Evolutionary conservation across 2,113 vertebrate species (phyloP).

Genomic region (Thomomys bottae): DNA sequence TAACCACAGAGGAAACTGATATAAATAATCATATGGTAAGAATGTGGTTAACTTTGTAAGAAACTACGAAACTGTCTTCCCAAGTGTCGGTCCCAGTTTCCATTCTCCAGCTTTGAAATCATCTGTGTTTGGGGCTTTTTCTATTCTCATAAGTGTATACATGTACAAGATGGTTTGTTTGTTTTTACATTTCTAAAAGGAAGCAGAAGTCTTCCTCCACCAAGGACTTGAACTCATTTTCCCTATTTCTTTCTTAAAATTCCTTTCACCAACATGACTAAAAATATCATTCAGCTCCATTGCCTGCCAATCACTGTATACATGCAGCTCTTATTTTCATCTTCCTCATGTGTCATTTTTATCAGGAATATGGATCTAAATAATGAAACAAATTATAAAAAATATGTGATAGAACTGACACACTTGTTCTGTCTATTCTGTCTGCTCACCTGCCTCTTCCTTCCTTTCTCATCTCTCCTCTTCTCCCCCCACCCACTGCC

Average conservation of each 20-base stretch:
- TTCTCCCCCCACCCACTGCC: neutral
- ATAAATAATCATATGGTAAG: neutral
- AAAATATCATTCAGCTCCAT: neutral
- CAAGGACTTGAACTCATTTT: neutral
- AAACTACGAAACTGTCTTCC: neutral
- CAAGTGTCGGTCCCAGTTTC: neutral
- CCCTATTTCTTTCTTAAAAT: neutral
- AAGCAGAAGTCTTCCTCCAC: neutral
- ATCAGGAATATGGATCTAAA: neutral
- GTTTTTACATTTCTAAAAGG: neutral
- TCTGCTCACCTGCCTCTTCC: fast-evolving
- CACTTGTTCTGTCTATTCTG: too few species aligned
- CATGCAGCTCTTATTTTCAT: neutral
- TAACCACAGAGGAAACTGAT: neutral
- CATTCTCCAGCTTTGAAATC: neutral
- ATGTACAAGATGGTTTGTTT: neutral
- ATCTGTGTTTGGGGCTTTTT: neutral
- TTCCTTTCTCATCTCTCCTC: too few species aligned
- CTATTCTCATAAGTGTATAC: neutral
- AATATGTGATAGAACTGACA: neutral
- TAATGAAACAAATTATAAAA: neutral
- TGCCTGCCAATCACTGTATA: neutral
- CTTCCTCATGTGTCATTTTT: neutral
- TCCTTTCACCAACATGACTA: neutral
- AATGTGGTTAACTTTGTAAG: neutral